Base-by-base conservation (phyloP, 2,888 invertebrate species). In the Parnassius apollo region DNA sequence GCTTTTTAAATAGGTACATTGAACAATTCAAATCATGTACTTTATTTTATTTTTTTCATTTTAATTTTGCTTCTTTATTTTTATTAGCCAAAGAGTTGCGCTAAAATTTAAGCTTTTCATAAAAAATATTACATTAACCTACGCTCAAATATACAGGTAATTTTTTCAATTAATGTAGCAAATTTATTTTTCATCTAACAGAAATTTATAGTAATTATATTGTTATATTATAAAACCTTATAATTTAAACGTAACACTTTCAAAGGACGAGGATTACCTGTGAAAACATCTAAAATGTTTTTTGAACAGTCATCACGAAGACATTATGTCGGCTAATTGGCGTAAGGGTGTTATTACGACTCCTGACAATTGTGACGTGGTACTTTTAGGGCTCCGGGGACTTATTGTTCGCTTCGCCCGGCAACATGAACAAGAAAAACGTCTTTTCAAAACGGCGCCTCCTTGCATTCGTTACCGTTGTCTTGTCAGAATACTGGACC, bases 261-360 rank as follows among this genome's bases (percentile, higher is more conserved):
- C 45, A 18, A 44, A 9, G 22, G 35, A 45, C n/a, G 67, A 57
- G 53, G 71, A 73, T 70, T 61, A 66, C 64, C 66, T 50, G 69
- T 68, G 77, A 76, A 80, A 80, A 77, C 69, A 71, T 71, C 67
- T 61, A 69, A 72, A 80, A 72, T 70, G 71, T 75, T 75, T 81
- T 82, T 56, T 79, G 75, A 73, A 80, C 71, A 35, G 35, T 74
- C 71, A 70, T 70, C 77, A 77, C 73, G 74, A 75, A 80, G 82
- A 82, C 78, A 79, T 81, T 80, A 77, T 70, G 71, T 66, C 65
- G 74, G 70, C 77, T 83, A 85, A 86, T 85, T 85, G 84, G 77
- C 76, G 74, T 70, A 76, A 74, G 75, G 74, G 74, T 71, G 78
- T 76, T 79, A 80, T 82, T 81, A 82, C 73, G 68, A 13, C 61